These are phyloP conservation scores for Eutrigla gurnardus DNA, from an alignment of 2,797 vertebrate genomes.

Conservation along the genomic window DNA sequence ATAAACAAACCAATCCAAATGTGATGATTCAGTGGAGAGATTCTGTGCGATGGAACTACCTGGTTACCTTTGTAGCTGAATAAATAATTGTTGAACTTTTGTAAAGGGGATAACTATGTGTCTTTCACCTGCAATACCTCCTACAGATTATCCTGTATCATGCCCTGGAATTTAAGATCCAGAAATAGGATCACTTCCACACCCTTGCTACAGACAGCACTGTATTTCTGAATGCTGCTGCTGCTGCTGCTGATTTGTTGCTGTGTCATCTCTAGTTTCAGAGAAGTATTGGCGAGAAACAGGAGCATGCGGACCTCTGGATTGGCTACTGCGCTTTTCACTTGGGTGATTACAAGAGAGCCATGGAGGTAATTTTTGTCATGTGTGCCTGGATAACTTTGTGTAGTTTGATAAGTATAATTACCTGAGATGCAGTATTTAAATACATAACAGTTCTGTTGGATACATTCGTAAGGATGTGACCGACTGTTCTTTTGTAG, in stretches of 20 bases:
- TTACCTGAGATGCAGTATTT: background rate
- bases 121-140: background rate
- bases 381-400: slow-evolving; percentile 13
- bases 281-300: slow-evolving; percentile 88
- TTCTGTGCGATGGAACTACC: background rate
- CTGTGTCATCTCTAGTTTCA: slow-evolving; percentile 88
- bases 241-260: slow-evolving; percentile 34
- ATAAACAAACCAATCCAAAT: background rate
- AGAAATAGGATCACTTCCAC: slow-evolving; percentile 4
- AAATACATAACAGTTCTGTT: background rate
- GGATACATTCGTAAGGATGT: background rate
- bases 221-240: slow-evolving; percentile 13
- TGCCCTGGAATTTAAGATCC: slow-evolving; percentile 13
- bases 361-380: slow-evolving; percentile 88
- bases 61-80: background rate
- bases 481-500: background rate
- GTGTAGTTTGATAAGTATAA: background rate
- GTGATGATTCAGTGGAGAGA: background rate
- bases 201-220: slow-evolving; percentile 1
- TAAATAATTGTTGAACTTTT: slow-evolving; percentile 3
- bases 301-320: slow-evolving; percentile 91
- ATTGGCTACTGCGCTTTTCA: slow-evolving; percentile 96
- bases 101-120: background rate
- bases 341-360: slow-evolving; percentile 93
- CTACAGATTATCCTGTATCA: slow-evolving; percentile 9